Evolutionary conservation across 2,113 vertebrate species (phyloP).

Genomic region (Rhynchopsitta pachyrhyncha): DNA sequence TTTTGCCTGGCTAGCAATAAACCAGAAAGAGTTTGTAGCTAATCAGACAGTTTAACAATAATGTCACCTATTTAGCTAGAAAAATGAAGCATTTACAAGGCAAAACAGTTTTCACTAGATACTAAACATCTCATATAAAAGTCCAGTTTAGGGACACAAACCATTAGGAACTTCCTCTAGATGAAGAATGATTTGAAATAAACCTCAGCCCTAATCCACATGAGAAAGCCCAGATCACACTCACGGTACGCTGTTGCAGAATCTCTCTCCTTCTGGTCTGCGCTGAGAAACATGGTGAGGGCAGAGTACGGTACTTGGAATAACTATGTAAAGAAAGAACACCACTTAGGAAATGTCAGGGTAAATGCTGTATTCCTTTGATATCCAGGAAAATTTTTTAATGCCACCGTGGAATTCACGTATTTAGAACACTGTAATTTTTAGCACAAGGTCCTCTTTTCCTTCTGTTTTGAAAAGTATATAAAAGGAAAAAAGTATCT

Average conservation of each 20-base stretch:
- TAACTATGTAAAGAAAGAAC: conserved; percentile 74
- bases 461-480: neutral
- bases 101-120: neutral
- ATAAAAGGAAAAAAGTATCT: neutral
- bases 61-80: neutral
- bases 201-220: neutral
- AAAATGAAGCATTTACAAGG: neutral
- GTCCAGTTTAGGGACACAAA: neutral
- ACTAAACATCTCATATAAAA: neutral
- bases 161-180: neutral
- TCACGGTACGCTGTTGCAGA: conserved; percentile 94
- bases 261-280: conserved; percentile 89
- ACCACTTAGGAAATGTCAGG: neutral
- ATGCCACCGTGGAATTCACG: neutral
- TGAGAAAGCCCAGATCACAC: conserved; percentile 21
- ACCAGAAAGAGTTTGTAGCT: neutral
- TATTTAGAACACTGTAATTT: neutral
- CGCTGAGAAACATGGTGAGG: conserved; percentile 96
- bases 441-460: neutral
- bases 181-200: neutral
- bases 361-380: neutral
- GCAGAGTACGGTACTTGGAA: conserved; percentile 95
- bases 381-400: neutral
- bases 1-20: neutral
- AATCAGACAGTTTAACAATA: neutral